phyloP scores from a whole-genome alignment of 2,888 invertebrate genomes.

The Parnassius orleans region DNA sequence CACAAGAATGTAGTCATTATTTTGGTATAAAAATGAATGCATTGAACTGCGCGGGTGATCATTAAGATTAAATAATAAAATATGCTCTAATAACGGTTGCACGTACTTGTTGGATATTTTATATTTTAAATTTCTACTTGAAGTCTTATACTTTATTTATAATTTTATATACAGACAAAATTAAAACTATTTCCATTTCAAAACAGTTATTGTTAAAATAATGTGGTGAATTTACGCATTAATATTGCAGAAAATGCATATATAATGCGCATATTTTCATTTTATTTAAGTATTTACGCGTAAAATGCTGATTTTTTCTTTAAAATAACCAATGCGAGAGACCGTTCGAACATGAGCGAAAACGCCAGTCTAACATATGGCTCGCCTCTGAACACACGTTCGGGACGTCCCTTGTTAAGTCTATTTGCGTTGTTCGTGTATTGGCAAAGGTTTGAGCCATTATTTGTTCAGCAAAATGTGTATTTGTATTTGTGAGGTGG shows the following conservation, averaged over 20 bases:
- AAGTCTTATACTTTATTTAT: too few species aligned
- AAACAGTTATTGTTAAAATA: neutral
- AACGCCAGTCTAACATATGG: constrained; percentile 59
- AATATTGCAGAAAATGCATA: constrained; percentile 13
- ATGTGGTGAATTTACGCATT: neutral
- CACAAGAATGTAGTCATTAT: too few species aligned
- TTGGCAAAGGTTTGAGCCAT: constrained; percentile 45
- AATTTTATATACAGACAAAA: too few species aligned
- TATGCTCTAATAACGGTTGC: too few species aligned
- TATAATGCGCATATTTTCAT: constrained; percentile 2
- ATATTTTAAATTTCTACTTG: too few species aligned
- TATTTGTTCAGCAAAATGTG: constrained; percentile 59
- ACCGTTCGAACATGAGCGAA: constrained; percentile 42
- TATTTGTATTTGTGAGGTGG: constrained; percentile 58
- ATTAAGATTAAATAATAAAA: too few species aligned
- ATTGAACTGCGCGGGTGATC: too few species aligned
- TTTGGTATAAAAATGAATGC: too few species aligned
- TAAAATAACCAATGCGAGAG: constrained; percentile 54
- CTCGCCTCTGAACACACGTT: constrained; percentile 56
- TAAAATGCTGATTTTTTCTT: constrained; percentile 41
- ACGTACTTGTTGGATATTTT: too few species aligned
- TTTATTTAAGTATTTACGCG: too few species aligned
- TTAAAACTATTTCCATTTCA: too few species aligned
- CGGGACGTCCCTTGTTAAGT: constrained; percentile 47
- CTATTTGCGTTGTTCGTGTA: constrained; percentile 54